Percentiles rank a stretch among this genome's conserved stretches.
Conservation (phyloP, 30 jellyfish, hydroid and myxozoan genomes). For the Sanderia malayensis region DNA sequence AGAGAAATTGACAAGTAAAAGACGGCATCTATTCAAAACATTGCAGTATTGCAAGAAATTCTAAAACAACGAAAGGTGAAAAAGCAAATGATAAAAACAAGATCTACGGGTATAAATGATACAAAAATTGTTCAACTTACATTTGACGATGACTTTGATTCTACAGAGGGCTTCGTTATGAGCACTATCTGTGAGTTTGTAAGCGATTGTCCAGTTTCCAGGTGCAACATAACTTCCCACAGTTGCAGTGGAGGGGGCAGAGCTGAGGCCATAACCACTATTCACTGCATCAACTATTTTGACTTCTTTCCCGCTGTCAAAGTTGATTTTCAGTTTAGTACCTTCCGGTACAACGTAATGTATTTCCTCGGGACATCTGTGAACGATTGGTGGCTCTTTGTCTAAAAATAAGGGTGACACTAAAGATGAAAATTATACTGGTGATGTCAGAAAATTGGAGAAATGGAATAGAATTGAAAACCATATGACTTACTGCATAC, state of each 20-base stretch:
- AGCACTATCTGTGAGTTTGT: background rate
- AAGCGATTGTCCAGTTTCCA: constrained; percentile 18
- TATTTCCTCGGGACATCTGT: constrained; percentile 13
- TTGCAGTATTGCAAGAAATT: no score
- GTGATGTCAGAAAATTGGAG: no score
- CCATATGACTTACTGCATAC: no score
- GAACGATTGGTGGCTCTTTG: constrained; percentile 8
- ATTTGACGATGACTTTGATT: constrained; percentile 11
- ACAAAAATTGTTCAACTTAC: constrained; percentile 3
- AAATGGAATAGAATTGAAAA: no score
- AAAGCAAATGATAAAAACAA: no score
- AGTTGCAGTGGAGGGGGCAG: background rate
- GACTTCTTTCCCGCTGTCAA: background rate
- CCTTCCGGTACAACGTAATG: constrained; percentile 26
- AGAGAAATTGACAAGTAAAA: no score
- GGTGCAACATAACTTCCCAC: background rate
- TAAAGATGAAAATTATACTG: no score
- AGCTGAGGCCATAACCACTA: background rate
- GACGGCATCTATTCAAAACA: no score
- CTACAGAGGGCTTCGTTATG: background rate
- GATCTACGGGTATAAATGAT: no score
- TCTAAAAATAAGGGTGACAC: constrained; percentile 15
- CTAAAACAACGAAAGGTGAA: no score
- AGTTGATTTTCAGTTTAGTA: background rate
- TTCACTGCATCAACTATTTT: constrained; percentile 6